These are phyloP conservation scores for Drosophila rellima DNA, from an alignment of 2,888 invertebrate genomes.

Conservation along the genomic window DNA sequence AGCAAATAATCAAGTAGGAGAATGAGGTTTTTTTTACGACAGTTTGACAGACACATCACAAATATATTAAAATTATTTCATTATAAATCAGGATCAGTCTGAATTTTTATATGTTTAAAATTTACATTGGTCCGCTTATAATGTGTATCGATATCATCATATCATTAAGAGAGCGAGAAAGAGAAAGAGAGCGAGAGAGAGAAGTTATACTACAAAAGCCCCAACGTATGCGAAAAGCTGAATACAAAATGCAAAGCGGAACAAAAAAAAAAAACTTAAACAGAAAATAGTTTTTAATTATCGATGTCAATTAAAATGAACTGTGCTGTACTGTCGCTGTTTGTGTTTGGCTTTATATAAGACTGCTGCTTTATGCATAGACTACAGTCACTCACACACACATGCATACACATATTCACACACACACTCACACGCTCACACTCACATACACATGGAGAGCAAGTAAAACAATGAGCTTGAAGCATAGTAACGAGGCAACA, in stretches of 20 bases:
- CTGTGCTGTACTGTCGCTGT: constrained; percentile 60
- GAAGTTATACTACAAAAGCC: constrained; percentile 5
- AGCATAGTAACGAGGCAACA: constrained; percentile 43
- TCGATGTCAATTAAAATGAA: constrained; percentile 82
- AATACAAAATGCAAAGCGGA: constrained; percentile 34
- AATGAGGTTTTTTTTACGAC: too few relatives aligned
- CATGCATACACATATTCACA: constrained; percentile 21
- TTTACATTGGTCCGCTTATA: too few relatives aligned
- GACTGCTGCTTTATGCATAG: constrained; percentile 42
- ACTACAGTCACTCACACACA: constrained; percentile 17
- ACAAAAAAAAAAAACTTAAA: constrained; percentile 44
- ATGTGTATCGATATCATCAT: too few relatives aligned
- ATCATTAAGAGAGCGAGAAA: too few relatives aligned
- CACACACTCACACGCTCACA: constrained; percentile 20
- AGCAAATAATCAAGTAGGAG: not conserved
- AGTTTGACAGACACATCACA: too few relatives aligned
- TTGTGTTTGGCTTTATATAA: constrained; percentile 62
- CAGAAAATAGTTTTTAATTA: constrained; percentile 78
- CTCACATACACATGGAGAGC: constrained; percentile 29
- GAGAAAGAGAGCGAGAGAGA: constrained; percentile 2
- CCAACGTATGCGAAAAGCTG: constrained; percentile 21
- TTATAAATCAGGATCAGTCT: too few relatives aligned
- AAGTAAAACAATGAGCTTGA: constrained; percentile 70
- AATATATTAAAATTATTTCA: too few relatives aligned
- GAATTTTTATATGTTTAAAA: too few relatives aligned